Conservation (phyloP, 2,888 invertebrate genomes). For the Folsomia candida region DNA sequence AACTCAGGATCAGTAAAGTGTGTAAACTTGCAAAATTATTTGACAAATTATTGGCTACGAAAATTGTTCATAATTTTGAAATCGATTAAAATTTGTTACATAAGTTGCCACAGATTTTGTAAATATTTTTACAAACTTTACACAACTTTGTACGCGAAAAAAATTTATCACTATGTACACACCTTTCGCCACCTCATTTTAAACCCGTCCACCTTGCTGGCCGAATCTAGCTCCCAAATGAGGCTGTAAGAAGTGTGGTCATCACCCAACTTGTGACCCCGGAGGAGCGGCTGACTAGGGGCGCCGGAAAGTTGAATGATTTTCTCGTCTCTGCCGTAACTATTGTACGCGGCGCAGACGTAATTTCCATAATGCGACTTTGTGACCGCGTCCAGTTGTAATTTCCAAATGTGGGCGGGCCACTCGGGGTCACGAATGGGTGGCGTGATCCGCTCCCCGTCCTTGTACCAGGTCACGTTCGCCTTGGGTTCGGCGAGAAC, state of each 20-base stretch:
- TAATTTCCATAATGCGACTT: conserved; percentile 71
- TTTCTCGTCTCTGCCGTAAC: conserved; percentile 65
- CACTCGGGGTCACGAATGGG: conserved; percentile 53
- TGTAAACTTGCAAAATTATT: neutral
- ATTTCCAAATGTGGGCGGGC: conserved; percentile 57
- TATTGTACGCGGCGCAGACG: conserved; percentile 68
- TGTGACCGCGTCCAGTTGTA: conserved; percentile 66
- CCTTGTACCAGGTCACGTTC: conserved; percentile 70
- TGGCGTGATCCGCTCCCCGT: conserved; percentile 66
- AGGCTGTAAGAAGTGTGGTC: conserved; percentile 53
- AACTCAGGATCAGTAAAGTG: neutral
- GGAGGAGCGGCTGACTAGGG: conserved; percentile 48
- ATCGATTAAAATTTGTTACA: too few species aligned
- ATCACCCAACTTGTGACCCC: conserved; percentile 26
- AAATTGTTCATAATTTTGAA: too few species aligned
- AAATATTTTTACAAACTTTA: too few species aligned
- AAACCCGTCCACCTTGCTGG: conserved; percentile 56
- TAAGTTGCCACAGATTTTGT: too few species aligned
- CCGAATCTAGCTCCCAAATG: conserved; percentile 58
- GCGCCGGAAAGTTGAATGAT: conserved; percentile 67
- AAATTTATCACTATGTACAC: conserved; percentile 34
- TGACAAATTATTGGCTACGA: too few species aligned
- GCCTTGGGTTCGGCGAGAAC: conserved; percentile 57
- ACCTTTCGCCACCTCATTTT: conserved; percentile 57
- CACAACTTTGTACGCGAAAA: too few species aligned